Evolutionary conservation across 2,888 invertebrate genomes (phyloP), one percentile per base, ranked within the genome.

Genomic region (Melanostoma mellinum): DNA sequence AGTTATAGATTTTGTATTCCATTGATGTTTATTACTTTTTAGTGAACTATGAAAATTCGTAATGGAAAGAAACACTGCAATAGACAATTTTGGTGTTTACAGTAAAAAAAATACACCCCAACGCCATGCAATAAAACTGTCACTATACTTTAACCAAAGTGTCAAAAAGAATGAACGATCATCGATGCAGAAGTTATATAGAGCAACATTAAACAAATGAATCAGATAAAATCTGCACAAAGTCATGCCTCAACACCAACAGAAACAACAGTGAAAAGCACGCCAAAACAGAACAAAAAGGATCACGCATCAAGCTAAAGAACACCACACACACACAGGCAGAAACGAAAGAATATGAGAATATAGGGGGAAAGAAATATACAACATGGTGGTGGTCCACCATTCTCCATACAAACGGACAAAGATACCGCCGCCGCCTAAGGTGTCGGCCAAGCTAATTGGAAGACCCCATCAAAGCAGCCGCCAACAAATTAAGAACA

Each of bases 391-490:
- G 84, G 84, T 84, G 84, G 84, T 84, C 84, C 84, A 84, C 63
- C 79, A 71, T 71, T 74, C 74, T 71, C 55, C 56, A 84, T 75
- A 75, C 79, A 84, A 77, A 77, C 65, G 86, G 86, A 86, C 87
- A 87, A 87, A 87, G 86, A 87, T 86, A 87, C 87, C 87, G 87
- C 86, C 79, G 79, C 79, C 85, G 87, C 88, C 88, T 87, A 85
- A 87, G 88, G 88, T 88, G 88, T 88, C 88, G 88, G 88, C 85
- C 86, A 86, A 87, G 87, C 87, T 88, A 88, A 88, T 87, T 88
- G 88, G 88, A 88, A 87, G 88, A 87, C 86, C 85, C 86, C 84
- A 79, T 88, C 87, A 88, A 88, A 88, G 87, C 69, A 69, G 86
- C 88, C 88, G 87, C 87, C 87, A 88, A 87, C 87, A 87, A 87